Evolutionary conservation across 2,888 invertebrate genomes (phyloP).

Genomic region (Actias luna): DNA sequence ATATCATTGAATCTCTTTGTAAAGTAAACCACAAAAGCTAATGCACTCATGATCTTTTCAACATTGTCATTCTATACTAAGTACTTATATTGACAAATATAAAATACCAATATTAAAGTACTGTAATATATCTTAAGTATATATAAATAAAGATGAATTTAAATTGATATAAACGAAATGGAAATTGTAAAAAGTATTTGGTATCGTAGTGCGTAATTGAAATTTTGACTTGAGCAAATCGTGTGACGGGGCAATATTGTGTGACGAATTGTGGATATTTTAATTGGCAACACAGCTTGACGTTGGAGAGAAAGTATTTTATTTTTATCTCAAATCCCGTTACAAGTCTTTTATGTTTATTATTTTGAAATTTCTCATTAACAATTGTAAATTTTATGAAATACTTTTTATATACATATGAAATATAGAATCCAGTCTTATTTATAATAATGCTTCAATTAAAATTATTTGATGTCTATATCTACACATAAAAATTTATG

Average conservation of each 20-base stretch:
- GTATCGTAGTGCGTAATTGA: constrained; percentile 60
- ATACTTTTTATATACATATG: no score
- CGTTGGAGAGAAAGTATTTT: constrained; percentile 20
- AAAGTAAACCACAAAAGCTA: constrained; percentile 61
- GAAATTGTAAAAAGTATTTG: constrained; percentile 23
- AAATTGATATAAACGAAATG: constrained; percentile 13
- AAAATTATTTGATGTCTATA: no score
- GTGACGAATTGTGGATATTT: constrained; percentile 56
- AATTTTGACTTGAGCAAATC: constrained; percentile 76
- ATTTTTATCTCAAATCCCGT: neutral
- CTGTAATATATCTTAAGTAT: constrained; percentile 13
- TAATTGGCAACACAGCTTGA: constrained; percentile 63
- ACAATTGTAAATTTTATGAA: no score
- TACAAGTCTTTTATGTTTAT: neutral
- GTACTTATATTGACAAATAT: constrained; percentile 49
- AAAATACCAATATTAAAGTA: constrained; percentile 17
- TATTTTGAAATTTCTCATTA: neutral
- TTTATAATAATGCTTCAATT: no score
- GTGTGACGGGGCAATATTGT: constrained; percentile 71
- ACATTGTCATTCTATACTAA: constrained; percentile 74
- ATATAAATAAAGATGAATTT: constrained; percentile 26
- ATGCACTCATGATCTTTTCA: constrained; percentile 78
- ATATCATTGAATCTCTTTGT: constrained; percentile 62
- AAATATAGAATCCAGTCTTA: no score
- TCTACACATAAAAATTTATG: no score